Percentiles rank a stretch among this genome's conserved stretches.
phyloP scores from a whole-genome alignment of 1,140 invertebrate genomes.

The Campoletis sonorensis region DNA sequence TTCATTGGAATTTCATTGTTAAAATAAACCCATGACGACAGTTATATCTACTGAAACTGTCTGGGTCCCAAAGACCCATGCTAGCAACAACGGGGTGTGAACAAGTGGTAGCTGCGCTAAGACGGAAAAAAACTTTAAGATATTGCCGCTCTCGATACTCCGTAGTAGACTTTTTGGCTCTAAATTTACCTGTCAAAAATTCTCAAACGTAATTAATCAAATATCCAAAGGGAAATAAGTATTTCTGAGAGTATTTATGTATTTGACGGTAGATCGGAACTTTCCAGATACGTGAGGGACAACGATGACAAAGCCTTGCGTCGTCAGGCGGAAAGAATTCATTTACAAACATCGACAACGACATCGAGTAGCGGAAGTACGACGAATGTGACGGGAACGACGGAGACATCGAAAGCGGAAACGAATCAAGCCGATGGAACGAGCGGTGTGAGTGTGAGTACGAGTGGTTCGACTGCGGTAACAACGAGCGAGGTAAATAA shows the following conservation, averaged over 20 bases:
- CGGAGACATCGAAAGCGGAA: constrained; percentile 59
- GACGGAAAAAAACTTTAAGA: too few species aligned
- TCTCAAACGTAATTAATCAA: too few species aligned
- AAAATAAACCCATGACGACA: too few species aligned
- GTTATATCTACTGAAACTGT: too few species aligned
- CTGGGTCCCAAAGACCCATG: too few species aligned
- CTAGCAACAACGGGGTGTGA: too few species aligned
- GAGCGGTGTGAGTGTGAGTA: constrained; percentile 45
- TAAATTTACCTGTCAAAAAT: too few species aligned
- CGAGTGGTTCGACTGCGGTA: constrained; percentile 52
- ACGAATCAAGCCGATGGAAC: constrained; percentile 58
- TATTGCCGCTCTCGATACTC: too few species aligned
- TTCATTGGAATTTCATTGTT: too few species aligned
- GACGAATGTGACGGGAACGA: constrained; percentile 30
- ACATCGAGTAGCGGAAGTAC: constrained; percentile 38
- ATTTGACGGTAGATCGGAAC: constrained; percentile 41
- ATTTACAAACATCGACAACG: constrained; percentile 73
- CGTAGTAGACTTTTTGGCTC: too few species aligned
- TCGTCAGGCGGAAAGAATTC: constrained; percentile 82
- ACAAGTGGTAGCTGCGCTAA: too few species aligned
- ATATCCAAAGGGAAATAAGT: not conserved
- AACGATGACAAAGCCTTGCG: constrained; percentile 84
- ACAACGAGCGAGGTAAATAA: constrained; percentile 58
- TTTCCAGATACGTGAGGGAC: constrained; percentile 80
- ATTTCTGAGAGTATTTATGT: constrained; percentile 1